A percentile compares a stretch with the other conserved stretches of the same genome.
Evolutionary conservation across 2,113 vertebrate genomes (phyloP).

Genomic region (Pomatorhinus ruficollis): DNA sequence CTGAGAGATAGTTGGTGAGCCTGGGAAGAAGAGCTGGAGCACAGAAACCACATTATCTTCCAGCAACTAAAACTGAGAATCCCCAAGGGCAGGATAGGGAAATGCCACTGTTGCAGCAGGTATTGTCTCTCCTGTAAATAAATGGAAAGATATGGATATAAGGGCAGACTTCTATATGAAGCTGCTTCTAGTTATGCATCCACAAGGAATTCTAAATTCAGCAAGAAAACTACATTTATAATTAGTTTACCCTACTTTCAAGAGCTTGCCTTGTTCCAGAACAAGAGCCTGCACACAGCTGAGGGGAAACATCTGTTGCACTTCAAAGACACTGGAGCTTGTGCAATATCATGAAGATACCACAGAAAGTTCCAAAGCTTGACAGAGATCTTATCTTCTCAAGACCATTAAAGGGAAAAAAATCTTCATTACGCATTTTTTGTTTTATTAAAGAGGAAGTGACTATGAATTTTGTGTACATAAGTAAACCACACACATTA

Average conservation of each 20-base stretch:
- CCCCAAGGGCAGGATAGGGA: neutral
- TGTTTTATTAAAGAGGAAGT: neutral
- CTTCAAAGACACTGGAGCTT: neutral
- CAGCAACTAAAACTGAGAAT: neutral
- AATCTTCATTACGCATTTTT: neutral
- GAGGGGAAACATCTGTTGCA: slow-evolving; percentile 4
- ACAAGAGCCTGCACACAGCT: neutral
- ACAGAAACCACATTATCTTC: neutral
- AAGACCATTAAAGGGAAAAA: slow-evolving; percentile 27
- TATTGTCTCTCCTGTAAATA: neutral
- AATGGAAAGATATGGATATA: neutral
- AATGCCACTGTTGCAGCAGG: neutral
- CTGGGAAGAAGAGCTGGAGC: neutral
- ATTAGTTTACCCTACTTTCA: neutral
- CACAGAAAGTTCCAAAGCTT: neutral
- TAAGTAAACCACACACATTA: slow-evolving; percentile 17
- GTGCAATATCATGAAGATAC: neutral
- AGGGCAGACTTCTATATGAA: neutral
- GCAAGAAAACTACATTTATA: neutral
- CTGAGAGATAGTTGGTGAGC: neutral
- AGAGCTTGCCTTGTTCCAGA: neutral
- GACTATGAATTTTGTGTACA: neutral
- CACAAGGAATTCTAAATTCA: neutral
- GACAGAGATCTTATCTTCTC: neutral
- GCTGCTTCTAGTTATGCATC: neutral